These are phyloP conservation scores for Caenorhabditis sp. DNA, from an alignment of 2,888 invertebrate genomes.

Conservation along the genomic window DNA sequence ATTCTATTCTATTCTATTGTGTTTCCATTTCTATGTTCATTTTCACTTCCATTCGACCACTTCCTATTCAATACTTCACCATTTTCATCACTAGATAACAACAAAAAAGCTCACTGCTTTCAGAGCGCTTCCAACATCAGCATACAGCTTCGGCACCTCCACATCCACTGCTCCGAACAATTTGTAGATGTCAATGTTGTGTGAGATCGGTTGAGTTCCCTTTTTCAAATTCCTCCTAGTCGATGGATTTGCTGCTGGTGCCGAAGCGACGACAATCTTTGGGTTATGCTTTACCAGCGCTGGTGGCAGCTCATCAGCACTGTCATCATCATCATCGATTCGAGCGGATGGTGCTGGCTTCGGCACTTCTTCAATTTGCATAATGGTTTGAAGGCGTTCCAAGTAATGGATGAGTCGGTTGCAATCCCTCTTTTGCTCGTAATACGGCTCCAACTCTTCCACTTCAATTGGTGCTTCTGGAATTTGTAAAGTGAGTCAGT, in stretches of 20 bases:
- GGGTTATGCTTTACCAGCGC: slow-evolving; percentile 26
- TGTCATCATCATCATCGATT: slow-evolving; percentile 56
- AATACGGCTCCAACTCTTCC: slow-evolving; percentile 77
- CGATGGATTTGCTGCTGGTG: slow-evolving; percentile 10
- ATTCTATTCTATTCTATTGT: too few species aligned
- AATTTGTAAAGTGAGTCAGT: slow-evolving; percentile 6
- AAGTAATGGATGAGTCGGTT: slow-evolving; percentile 73
- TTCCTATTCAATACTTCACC: too few species aligned
- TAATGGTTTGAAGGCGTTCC: slow-evolving; percentile 51
- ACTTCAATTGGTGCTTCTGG: slow-evolving; percentile 62
- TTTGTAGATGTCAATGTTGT: slow-evolving; percentile 73
- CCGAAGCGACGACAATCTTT: slow-evolving; percentile 19
- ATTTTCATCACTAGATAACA: not conserved
- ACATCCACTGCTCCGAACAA: slow-evolving; percentile 73
- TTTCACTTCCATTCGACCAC: too few species aligned
- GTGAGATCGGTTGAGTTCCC: slow-evolving; percentile 72
- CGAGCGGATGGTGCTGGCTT: not conserved
- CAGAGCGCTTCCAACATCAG: slow-evolving; percentile 68
- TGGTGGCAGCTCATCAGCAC: slow-evolving; percentile 68
- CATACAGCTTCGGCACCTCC: slow-evolving; percentile 65
- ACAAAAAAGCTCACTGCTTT: slow-evolving; percentile 60
- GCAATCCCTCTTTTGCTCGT: slow-evolving; percentile 76
- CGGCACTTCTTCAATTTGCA: slow-evolving; percentile 29
- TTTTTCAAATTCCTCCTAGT: slow-evolving; percentile 42
- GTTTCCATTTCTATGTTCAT: too few species aligned